Conservation (phyloP, 2,888 invertebrate species). For the Trachelus tabidus region DNA sequence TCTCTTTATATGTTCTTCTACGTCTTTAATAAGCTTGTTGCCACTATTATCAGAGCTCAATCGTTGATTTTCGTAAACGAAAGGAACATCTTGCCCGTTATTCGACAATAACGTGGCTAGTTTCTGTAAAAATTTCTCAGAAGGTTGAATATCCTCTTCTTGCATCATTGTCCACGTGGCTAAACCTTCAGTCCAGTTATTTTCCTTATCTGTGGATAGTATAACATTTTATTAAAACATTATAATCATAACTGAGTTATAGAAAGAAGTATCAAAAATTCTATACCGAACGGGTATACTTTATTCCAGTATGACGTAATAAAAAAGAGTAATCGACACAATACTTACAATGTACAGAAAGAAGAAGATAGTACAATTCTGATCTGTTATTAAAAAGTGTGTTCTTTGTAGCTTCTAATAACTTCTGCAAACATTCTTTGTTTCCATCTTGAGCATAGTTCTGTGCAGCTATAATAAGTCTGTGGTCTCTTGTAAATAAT, state of each 20-base stretch:
- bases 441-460: slow-evolving; percentile 72
- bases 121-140: slow-evolving; percentile 74
- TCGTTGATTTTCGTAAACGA: slow-evolving; percentile 70
- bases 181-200: slow-evolving; percentile 80
- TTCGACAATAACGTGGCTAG: slow-evolving; percentile 76
- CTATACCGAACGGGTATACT: not conserved
- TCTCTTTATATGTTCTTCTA: not conserved
- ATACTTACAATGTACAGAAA: slow-evolving; percentile 62
- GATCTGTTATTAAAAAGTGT: slow-evolving; percentile 69
- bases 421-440: slow-evolving; percentile 77
- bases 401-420: slow-evolving; percentile 82
- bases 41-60: not conserved
- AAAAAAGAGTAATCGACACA: slow-evolving; percentile 5
- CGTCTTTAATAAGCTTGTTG: slow-evolving; percentile 3
- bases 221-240: not conserved
- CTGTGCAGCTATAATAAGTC: slow-evolving; percentile 66
- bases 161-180: slow-evolving; percentile 86
- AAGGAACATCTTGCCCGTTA: slow-evolving; percentile 77
- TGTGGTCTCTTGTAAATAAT: slow-evolving; percentile 74
- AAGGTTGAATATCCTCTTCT: slow-evolving; percentile 82
- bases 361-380: slow-evolving; percentile 58
- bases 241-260: slow-evolving; percentile 3
- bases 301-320: too few relatives aligned
- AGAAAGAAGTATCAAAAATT: not conserved
- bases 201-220: slow-evolving; percentile 68